These are phyloP conservation scores for Acrobasis repandana DNA, from an alignment of 2,888 invertebrate species.

Conservation along the genomic window DNA sequence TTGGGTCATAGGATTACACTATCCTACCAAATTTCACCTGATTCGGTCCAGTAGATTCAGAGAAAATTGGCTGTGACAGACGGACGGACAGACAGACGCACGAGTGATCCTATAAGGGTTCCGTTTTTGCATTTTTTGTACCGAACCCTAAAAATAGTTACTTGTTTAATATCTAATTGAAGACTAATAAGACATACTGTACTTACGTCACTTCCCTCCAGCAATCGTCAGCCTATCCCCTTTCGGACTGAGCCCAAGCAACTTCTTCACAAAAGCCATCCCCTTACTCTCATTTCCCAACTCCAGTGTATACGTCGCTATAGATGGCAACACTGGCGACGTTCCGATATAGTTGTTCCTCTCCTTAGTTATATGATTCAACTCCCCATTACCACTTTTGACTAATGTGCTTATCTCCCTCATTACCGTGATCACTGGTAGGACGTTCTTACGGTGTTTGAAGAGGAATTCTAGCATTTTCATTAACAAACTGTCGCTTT, in stretches of 20 bases:
- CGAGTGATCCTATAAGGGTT: too few relatives aligned
- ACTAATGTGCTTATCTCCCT: slow-evolving; percentile 65
- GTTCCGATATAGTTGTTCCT: slow-evolving; percentile 60
- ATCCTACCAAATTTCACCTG: too few relatives aligned
- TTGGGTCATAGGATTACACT: too few relatives aligned
- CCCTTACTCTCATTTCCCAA: slow-evolving; percentile 50
- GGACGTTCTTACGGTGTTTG: slow-evolving; percentile 48
- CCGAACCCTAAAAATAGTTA: background rate
- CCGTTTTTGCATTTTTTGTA: background rate
- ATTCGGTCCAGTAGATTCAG: too few relatives aligned
- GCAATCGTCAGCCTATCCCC: slow-evolving; percentile 56
- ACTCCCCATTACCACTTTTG: slow-evolving; percentile 55
- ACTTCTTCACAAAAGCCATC: slow-evolving; percentile 51
- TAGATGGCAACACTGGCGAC: slow-evolving; percentile 39
- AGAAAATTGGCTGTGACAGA: too few relatives aligned
- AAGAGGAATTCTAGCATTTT: slow-evolving; percentile 55
- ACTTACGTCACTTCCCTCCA: slow-evolving; percentile 39
- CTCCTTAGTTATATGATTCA: slow-evolving; percentile 57
- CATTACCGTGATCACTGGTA: slow-evolving; percentile 61
- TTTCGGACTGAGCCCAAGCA: slow-evolving; percentile 52
- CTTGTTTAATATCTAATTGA: too few relatives aligned
- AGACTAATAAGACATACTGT: too few relatives aligned
- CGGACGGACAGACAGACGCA: too few relatives aligned
- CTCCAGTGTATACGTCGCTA: slow-evolving; percentile 53
- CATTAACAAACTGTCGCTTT: slow-evolving; percentile 52